Evolutionary conservation across 1,140 invertebrate species (phyloP).

Genomic region (Bombus sylvicola): DNA sequence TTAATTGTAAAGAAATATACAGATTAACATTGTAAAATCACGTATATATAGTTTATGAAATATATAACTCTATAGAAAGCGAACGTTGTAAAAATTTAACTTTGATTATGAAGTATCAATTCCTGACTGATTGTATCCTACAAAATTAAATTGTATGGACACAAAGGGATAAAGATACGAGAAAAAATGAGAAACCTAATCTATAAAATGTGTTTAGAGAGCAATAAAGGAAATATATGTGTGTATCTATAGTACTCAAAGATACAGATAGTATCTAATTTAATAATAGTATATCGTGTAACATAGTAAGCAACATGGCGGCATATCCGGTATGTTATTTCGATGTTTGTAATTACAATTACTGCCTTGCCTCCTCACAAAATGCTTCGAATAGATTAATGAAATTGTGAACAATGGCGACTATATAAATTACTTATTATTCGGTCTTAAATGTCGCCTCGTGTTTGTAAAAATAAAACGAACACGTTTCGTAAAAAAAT

Average conservation of each 20-base stretch:
- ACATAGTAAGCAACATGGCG: conserved; percentile 42
- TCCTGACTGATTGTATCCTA: neutral
- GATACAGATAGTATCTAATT: conserved; percentile 8
- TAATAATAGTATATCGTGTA: conserved; percentile 22
- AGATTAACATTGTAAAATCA: neutral
- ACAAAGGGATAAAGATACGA: neutral
- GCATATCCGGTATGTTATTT: conserved; percentile 35
- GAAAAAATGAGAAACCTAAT: neutral
- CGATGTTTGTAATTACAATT: conserved; percentile 11
- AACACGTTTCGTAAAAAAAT: too few species aligned
- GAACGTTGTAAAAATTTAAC: neutral
- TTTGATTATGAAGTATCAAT: neutral
- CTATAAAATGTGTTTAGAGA: neutral
- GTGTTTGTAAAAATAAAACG: neutral
- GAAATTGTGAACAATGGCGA: neutral
- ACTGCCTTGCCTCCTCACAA: neutral
- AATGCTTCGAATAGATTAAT: neutral
- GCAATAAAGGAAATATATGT: neutral
- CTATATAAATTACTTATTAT: neutral
- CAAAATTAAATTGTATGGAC: neutral
- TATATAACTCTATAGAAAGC: neutral
- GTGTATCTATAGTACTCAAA: neutral
- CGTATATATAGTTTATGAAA: neutral
- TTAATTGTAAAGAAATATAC: neutral
- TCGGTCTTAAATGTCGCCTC: neutral